Percentiles rank a stretch among this genome's conserved stretches.
Evolutionary conservation across 2,797 vertebrate genomes (phyloP).

Genomic region (Petrocephalus sullivani): DNA sequence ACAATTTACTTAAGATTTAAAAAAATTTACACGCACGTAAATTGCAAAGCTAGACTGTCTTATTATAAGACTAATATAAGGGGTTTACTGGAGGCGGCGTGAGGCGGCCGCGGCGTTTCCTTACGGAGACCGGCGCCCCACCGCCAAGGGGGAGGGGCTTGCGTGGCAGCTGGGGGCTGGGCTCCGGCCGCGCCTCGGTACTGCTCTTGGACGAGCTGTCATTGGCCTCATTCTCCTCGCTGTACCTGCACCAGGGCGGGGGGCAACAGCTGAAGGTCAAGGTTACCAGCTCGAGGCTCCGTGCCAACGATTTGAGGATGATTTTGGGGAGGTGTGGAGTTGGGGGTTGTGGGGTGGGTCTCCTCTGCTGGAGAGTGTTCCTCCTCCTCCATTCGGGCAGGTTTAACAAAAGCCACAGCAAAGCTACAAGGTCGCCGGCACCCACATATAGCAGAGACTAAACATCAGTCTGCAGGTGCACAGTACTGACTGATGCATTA

Average conservation of each 20-base stretch:
- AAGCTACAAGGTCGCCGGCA: background rate
- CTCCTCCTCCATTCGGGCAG: conserved; percentile 36
- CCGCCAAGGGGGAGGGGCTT: conserved; percentile 80
- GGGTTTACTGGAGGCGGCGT: background rate
- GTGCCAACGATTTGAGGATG: conserved; percentile 24
- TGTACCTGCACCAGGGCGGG: conserved; percentile 73
- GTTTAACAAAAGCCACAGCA: background rate
- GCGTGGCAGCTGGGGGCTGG: conserved; percentile 81
- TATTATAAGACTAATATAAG: background rate
- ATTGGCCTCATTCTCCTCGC: conserved; percentile 89
- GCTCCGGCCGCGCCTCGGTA: conserved; percentile 82
- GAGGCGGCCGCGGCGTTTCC: conserved; percentile 16
- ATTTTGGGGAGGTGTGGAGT: background rate
- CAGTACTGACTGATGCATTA: background rate
- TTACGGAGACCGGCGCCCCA: conserved; percentile 77
- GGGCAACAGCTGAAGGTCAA: conserved; percentile 61
- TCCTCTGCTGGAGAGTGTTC: conserved; percentile 38
- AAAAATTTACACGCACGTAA: background rate
- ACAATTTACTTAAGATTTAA: background rate
- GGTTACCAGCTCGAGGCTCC: conserved; percentile 53
- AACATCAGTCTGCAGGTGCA: background rate
- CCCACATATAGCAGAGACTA: background rate
- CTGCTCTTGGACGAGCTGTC: conserved; percentile 93
- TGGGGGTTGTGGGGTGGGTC: background rate
- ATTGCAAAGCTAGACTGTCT: background rate